Evolutionary conservation across 2,113 vertebrate species (phyloP), one percentile per base, ranked within the genome.

Genomic region (Rhynchomys soricoides): DNA sequence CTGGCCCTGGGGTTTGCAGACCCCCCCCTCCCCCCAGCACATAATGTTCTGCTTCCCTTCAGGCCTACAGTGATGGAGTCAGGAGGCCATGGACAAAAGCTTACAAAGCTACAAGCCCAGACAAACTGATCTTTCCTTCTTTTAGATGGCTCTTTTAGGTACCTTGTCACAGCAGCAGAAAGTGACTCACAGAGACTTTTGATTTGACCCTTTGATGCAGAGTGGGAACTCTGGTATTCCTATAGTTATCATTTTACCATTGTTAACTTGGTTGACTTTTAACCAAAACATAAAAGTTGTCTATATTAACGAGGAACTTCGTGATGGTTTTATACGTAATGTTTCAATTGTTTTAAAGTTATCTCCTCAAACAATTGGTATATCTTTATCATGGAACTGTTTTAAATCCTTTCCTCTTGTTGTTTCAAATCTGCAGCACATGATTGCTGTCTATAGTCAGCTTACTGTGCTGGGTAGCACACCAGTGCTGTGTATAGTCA

Each of bases 161-260:
- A 19, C 8, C 24, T 52, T 29, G 31, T 40, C 37, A 74, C 15
- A 9, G 50, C 12, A 57, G 37, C 50, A 31, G n/a, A 55, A 73
- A 21, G 9, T 59, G 52, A 89, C 50, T 29, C 34, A 5, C 68
- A 12, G 22, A 78, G 59, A 4, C 74, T n/a, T 66, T 77, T 82
- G 68, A 87, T n/a, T 86, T 89, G 91, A 83, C n/a, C 48, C 52
- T 90, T 77, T 62, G 59, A 62, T 74, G 93, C 50, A 82, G 52
- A 91, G 37, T 40, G 52, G 50, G 8, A 90, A 22, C 31, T 73
- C 81, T 70, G 31, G 34, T 40, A 83, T 57, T 22, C 62, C 85
- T 81, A 57, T 57, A 74, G 48, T 19, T 79, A 66, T 85, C 40
- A 50, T 57, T 83, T 59, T 83, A 11, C 10, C 55, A 17, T 45